Percentiles rank a stretch among this genome's conserved stretches.
These are phyloP conservation scores for Thereva unica DNA, from an alignment of 2,888 invertebrate genomes.

Conservation along the genomic window DNA sequence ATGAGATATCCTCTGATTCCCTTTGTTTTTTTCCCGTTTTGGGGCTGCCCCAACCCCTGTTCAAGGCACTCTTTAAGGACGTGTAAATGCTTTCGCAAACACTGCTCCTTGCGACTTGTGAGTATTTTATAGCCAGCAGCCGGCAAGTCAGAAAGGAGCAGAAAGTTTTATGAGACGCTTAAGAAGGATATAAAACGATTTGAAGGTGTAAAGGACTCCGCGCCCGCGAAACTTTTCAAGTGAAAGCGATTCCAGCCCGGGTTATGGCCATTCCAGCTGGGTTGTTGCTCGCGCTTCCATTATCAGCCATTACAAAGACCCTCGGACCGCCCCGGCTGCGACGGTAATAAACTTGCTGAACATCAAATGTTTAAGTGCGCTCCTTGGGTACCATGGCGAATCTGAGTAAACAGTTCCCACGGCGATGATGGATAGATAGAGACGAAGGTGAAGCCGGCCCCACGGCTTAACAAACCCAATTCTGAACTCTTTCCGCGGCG, in stretches of 20 bases:
- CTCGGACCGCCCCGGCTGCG: too few relatives aligned
- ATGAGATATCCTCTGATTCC: slow-evolving; percentile 16
- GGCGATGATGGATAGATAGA: too few relatives aligned
- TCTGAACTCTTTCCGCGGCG: too few relatives aligned
- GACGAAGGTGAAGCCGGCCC: too few relatives aligned
- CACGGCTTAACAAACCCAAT: too few relatives aligned
- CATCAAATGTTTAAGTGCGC: too few relatives aligned
- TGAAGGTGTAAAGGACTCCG: slow-evolving; percentile 2
- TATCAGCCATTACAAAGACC: too few relatives aligned
- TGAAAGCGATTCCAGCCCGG: slow-evolving; percentile 1
- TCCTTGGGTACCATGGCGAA: too few relatives aligned
- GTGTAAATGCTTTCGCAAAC: slow-evolving; percentile 40
- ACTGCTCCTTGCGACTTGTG: not conserved
- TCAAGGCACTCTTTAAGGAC: slow-evolving; percentile 33
- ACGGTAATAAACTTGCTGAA: too few relatives aligned
- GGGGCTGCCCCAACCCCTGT: not conserved
- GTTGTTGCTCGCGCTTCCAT: too few relatives aligned
- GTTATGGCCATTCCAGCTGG: too few relatives aligned
- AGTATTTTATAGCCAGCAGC: slow-evolving; percentile 7
- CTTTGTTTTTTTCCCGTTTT: not conserved
- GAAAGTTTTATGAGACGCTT: slow-evolving; percentile 33
- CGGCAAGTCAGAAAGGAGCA: slow-evolving; percentile 21
- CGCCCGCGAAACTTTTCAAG: slow-evolving; percentile 16
- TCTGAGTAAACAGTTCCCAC: too few relatives aligned
- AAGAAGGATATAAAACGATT: slow-evolving; percentile 30